Conservation (phyloP, 1,140 invertebrate genomes). For the Maconellicoccus hirsutus region DNA sequence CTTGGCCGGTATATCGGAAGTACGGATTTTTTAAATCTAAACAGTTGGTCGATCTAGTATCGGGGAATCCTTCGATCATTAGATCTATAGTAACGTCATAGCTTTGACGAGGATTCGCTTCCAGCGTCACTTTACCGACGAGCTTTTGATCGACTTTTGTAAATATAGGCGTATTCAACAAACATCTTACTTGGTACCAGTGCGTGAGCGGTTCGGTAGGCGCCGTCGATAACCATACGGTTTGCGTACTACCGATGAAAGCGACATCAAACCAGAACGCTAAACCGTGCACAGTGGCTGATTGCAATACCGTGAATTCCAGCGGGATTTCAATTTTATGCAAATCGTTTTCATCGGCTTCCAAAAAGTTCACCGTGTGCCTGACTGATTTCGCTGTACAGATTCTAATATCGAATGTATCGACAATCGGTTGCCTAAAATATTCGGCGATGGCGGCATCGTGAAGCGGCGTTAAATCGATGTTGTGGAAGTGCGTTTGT, state of each 20-base stretch:
- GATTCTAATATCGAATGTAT: constrained; percentile 97
- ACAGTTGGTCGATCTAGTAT: constrained; percentile 68
- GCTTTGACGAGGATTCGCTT: constrained; percentile 88
- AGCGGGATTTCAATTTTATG: constrained; percentile 93
- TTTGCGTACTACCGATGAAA: constrained; percentile 80
- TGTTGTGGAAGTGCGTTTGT: constrained; percentile 95
- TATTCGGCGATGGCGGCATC: constrained; percentile 93
- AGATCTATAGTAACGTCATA: constrained; percentile 98
- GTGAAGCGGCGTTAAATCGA: constrained; percentile 81
- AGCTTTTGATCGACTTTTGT: constrained; percentile 88
- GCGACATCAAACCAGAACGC: constrained; percentile 99
- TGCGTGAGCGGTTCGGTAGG: constrained; percentile 98
- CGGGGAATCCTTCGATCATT: constrained; percentile 73
- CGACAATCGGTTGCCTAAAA: constrained; percentile 96
- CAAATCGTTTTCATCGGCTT: constrained; percentile 85
- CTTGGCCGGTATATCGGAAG: constrained; percentile 83
- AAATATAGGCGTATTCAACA: constrained; percentile 86
- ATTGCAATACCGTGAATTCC: constrained; percentile 82
- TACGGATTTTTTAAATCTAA: constrained; percentile 98
- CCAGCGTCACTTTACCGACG: constrained; percentile 72
- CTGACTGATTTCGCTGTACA: constrained; percentile 90
- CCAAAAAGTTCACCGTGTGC: constrained; percentile 91
- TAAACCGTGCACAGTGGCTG: constrained; percentile 90
- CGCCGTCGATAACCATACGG: constrained; percentile 95
- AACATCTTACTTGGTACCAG: constrained; percentile 98